A percentile compares a stretch with the other conserved stretches of the same genome.
Conservation (phyloP, 2,797 vertebrate genomes). For the Pteropus rufus region DNA sequence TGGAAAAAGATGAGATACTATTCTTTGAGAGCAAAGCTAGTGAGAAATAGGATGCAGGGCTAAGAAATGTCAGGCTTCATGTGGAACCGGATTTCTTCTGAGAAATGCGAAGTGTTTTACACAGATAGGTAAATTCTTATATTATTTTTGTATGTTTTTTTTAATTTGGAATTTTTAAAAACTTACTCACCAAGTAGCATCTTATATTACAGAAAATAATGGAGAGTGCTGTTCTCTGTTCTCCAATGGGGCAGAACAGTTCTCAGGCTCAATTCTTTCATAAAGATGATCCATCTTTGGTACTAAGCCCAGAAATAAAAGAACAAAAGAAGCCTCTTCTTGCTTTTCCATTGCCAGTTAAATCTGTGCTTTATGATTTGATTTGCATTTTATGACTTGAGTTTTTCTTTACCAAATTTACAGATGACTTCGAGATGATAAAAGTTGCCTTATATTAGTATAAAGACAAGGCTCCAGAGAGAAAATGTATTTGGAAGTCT, state of each 20-base stretch:
- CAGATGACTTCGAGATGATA: constrained; percentile 36
- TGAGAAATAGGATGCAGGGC: neutral
- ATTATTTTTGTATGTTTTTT: neutral
- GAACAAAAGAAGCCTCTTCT: neutral
- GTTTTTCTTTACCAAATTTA: constrained; percentile 37
- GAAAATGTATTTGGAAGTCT: constrained; percentile 47
- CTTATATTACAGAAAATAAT: constrained; percentile 22
- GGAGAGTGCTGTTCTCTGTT: neutral
- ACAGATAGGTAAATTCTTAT: neutral
- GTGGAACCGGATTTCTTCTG: neutral
- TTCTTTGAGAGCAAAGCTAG: constrained; percentile 11
- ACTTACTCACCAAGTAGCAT: neutral
- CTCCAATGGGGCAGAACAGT: neutral
- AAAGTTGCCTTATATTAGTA: constrained; percentile 33
- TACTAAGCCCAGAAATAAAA: neutral
- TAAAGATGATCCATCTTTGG: neutral
- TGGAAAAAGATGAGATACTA: neutral
- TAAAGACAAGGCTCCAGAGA: constrained; percentile 49
- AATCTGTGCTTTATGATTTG: neutral
- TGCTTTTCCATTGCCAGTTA: constrained; percentile 8
- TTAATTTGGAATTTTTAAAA: neutral
- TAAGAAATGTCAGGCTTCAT: neutral
- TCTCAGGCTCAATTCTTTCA: constrained; percentile 27
- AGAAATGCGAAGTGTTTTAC: neutral
- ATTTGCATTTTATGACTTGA: constrained; percentile 13